These are phyloP conservation scores for Epizoanthus rinbou DNA, from an alignment of 92 coral and sea anemone genomes.

Conservation along the genomic window DNA sequence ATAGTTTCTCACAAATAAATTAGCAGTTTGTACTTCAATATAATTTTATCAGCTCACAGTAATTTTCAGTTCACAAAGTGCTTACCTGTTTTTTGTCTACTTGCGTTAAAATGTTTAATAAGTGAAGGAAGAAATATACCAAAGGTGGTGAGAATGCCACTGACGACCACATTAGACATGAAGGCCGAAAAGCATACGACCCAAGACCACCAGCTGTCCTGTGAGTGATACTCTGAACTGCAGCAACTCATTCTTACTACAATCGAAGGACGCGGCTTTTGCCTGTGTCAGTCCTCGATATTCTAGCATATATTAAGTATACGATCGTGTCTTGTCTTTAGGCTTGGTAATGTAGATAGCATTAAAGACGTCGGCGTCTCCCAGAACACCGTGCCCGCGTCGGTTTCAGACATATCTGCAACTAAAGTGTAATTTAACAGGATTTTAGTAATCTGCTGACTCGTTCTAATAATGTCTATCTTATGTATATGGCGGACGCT, in stretches of 20 bases:
- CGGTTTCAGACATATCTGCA: neutral
- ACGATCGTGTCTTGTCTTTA: neutral
- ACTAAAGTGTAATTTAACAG: no score
- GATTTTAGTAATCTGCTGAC: no score
- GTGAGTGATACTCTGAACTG: neutral
- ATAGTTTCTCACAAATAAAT: no score
- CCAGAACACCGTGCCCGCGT: neutral
- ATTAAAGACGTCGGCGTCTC: neutral
- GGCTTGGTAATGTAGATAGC: neutral
- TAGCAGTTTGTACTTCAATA: no score
- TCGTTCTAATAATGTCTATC: no score
- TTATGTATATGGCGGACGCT: no score
- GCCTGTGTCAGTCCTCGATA: neutral
- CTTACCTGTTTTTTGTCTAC: slow-evolving; percentile 38
- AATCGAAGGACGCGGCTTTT: neutral
- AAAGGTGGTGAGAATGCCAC: slow-evolving; percentile 31
- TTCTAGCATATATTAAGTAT: neutral
- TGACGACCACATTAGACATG: slow-evolving; percentile 26
- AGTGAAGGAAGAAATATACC: slow-evolving; percentile 38
- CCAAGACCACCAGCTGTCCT: slow-evolving; percentile 38
- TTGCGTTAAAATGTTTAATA: slow-evolving; percentile 22
- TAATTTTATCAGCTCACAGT: no score
- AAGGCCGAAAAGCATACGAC: slow-evolving; percentile 31
- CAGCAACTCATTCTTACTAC: neutral
- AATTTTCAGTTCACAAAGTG: neutral